Evolutionary conservation across 2,888 invertebrate genomes (phyloP).

Genomic region (Gymnocheta viridis): DNA sequence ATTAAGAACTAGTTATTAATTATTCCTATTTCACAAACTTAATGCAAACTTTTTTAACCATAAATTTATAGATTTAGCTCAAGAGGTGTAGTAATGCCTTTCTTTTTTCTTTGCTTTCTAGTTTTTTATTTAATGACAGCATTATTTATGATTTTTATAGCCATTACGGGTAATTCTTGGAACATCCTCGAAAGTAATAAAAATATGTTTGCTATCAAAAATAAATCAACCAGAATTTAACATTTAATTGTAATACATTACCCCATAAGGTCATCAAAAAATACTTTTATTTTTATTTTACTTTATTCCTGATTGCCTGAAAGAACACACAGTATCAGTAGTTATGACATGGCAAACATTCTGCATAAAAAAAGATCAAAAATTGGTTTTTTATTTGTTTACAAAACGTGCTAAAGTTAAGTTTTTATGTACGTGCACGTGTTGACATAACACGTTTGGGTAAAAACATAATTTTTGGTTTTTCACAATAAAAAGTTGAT

Average conservation of each 20-base stretch:
- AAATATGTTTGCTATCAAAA: neutral
- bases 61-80: too few species aligned
- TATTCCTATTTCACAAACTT: too few species aligned
- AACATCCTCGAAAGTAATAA: neutral
- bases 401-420: constrained; percentile 7
- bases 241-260: neutral
- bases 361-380: neutral
- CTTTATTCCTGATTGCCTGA: neutral
- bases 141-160: too few species aligned
- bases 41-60: too few species aligned
- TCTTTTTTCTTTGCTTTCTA: too few species aligned
- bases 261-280: neutral
- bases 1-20: too few species aligned
- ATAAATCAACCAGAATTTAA: neutral
- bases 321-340: neutral
- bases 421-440: neutral
- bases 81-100: too few species aligned
- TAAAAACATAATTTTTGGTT: neutral
- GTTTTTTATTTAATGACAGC: too few species aligned
- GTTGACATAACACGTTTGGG: neutral
- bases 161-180: too few species aligned
- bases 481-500: neutral
- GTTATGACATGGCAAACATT: neutral
- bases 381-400: constrained; percentile 9
- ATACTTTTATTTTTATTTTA: neutral